Evolutionary conservation across 2,113 vertebrate genomes (phyloP), one percentile per base, ranked within the genome.

Genomic region (Hiodon tergisus): DNA sequence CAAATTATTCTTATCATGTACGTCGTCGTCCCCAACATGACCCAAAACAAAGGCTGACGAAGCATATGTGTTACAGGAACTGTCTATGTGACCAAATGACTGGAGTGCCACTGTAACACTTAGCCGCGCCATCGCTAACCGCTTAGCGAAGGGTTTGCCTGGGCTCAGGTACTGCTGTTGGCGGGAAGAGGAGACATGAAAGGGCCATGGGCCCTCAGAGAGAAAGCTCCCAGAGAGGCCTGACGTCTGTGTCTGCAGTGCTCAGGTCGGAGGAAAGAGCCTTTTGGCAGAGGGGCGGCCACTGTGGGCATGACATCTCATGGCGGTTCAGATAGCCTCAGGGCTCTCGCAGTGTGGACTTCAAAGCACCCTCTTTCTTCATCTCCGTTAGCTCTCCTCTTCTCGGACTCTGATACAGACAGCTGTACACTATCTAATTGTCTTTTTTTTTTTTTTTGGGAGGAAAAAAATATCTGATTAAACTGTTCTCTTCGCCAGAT

Each of bases 361-460:
- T 93, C 91, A 93, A 90, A 91, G 81, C 87, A 80, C 88, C 89
- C 90, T 86, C 85, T 17, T 61, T 74, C 66, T 85, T 88, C 90
- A 89, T 92, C 88, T 88, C 87, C 90, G 91, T 93, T 93, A 93
- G 92, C 90, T 92, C 90, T 90, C 90, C 87, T 84, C 88, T 85
- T 91, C 91, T 87, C 67, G 88, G 85, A 81, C 83, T 84, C 82
- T 80, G 83, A 87, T 91, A 83, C 81, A 74, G 89, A 88, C 90
- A 90, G 90, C 91, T 90, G 90, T 90, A 91, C 86, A 90, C 91
- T 92, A 90, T 91, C 89, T 90, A 88, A 89, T 93, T 93, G 89
- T 92, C 90, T 92, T 88, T 86, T 16, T 4, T 51, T 16, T 4
- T 51, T n/a, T 46, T n/a, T 7, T 14, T 2, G 90, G 88, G 17